Evolutionary conservation across 1,140 invertebrate species (phyloP).

Genomic region (Scaptomyza montana): DNA sequence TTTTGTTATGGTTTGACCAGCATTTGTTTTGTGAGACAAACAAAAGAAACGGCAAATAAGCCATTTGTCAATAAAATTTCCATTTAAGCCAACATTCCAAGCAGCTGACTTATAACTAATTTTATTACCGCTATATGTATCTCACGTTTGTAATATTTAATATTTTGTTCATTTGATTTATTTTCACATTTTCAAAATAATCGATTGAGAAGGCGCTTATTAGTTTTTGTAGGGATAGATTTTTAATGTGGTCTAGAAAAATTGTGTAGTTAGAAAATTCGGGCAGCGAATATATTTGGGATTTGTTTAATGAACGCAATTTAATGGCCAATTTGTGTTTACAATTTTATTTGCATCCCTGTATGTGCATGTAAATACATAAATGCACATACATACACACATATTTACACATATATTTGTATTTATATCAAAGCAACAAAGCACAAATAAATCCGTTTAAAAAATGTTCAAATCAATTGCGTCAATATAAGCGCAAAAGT

Average conservation of each 20-base stretch:
- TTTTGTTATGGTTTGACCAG: slow-evolving; percentile 44
- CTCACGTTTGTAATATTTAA: slow-evolving; percentile 4
- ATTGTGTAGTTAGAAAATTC: slow-evolving; percentile 67
- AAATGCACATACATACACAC: not conserved
- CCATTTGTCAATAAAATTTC: slow-evolving; percentile 75
- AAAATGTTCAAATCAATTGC: slow-evolving; percentile 68
- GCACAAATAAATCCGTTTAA: slow-evolving; percentile 52
- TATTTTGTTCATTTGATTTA: slow-evolving; percentile 22
- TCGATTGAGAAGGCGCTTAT: slow-evolving; percentile 42
- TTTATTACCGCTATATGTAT: slow-evolving; percentile 36
- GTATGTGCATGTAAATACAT: slow-evolving; percentile 4
- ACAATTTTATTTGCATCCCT: slow-evolving; percentile 41
- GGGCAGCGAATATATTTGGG: slow-evolving; percentile 21
- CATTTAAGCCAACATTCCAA: slow-evolving; percentile 24
- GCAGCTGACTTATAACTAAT: slow-evolving; percentile 1
- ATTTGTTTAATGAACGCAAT: slow-evolving; percentile 42
- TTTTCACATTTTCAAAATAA: slow-evolving; percentile 45
- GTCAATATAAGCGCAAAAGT: slow-evolving; percentile 71
- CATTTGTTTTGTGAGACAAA: slow-evolving; percentile 5
- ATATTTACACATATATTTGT: slow-evolving; percentile 4
- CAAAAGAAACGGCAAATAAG: slow-evolving; percentile 49
- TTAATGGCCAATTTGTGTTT: slow-evolving; percentile 67
- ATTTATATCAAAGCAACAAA: slow-evolving; percentile 60
- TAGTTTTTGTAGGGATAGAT: not conserved
- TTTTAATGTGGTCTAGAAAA: slow-evolving; percentile 2